Base-by-base conservation (phyloP, 2,797 vertebrate species). In the Phaenicophaeus curvirostris region DNA sequence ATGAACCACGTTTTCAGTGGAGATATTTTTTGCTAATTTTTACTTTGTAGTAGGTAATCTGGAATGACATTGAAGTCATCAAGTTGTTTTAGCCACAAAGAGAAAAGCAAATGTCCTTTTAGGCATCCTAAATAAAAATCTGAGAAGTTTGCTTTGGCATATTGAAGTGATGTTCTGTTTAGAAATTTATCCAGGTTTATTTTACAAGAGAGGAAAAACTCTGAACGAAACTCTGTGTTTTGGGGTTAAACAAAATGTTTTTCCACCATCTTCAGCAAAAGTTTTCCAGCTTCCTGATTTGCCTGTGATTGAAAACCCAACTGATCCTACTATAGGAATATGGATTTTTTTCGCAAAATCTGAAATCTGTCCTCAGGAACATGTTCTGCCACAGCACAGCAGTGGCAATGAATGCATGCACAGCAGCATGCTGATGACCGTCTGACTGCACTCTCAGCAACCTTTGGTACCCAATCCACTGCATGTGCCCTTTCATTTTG, bases 51-150 rank as follows among this genome's bases (percentile, higher is more conserved):
- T 31, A 67, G 30, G 7, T 37, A 33, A 83, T 6, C 9, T 44
- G 24, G 39, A 73, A 67, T 77, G 20, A 19, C 15, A 3, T 31
- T 77, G 48, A 88, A 77, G 8, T 71, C 0, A 0, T 35, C 0
- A 4, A 55, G 21, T 33, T 24, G 6, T 71, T 83, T 72, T 53
- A 68, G 18, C 10, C 37, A 21, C 25, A 44, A 25, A 50, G 41
- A 74, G 31, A 55, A 94, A 77, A 90, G 2, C 5, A 62, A 1
- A 65, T 25, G 7, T 55, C 35, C 16, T 78, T 18, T 65, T 51
- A 46, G 39, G 44, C 10, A 31, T 44, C 14, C 28, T 51, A 63
- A 75, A 61, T 20, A 44, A 78, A 77, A 85, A 66, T 24, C 17
- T 27, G 4, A 21, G 15, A 79, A 17, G 3, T 44, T 68, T 74